Evolutionary conservation across 2,113 vertebrate species (phyloP).

Genomic region (Candoia aspera): DNA sequence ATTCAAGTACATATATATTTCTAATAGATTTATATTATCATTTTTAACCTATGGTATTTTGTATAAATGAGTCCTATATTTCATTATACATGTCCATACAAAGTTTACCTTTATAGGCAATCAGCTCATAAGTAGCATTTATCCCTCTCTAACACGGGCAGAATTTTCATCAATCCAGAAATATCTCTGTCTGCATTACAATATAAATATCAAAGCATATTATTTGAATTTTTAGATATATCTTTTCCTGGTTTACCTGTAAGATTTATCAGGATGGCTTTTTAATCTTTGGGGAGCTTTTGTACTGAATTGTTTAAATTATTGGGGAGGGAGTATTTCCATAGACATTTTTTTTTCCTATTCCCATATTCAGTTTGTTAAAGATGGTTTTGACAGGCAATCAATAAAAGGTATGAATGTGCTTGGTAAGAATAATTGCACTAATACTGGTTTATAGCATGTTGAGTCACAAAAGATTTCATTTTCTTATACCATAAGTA

Average conservation of each 20-base stretch:
- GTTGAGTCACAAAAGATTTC: background rate
- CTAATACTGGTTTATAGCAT: constrained; percentile 11
- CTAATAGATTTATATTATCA: too few relatives aligned
- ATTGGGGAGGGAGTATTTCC: constrained; percentile 17
- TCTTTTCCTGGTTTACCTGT: background rate
- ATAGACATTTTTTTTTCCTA: constrained; percentile 3
- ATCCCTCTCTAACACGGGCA: background rate
- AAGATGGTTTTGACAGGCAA: constrained; percentile 35
- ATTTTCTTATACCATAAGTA: background rate
- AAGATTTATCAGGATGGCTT: constrained; percentile 29
- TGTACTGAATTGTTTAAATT: constrained; percentile 37
- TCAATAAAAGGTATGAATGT: constrained; percentile 25
- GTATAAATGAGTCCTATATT: too few relatives aligned
- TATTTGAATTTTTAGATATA: constrained; percentile 4
- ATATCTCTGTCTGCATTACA: constrained; percentile 29
- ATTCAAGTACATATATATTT: too few relatives aligned
- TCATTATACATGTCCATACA: too few relatives aligned
- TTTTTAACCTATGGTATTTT: too few relatives aligned
- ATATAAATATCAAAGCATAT: background rate
- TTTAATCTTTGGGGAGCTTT: constrained; percentile 33
- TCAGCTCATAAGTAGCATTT: too few relatives aligned
- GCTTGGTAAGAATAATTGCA: constrained; percentile 33
- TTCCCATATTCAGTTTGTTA: background rate
- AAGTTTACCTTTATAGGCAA: too few relatives aligned
- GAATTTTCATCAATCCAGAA: background rate